Evolutionary conservation across 2,888 invertebrate species (phyloP).

Genomic region (Melanargia galathea): DNA sequence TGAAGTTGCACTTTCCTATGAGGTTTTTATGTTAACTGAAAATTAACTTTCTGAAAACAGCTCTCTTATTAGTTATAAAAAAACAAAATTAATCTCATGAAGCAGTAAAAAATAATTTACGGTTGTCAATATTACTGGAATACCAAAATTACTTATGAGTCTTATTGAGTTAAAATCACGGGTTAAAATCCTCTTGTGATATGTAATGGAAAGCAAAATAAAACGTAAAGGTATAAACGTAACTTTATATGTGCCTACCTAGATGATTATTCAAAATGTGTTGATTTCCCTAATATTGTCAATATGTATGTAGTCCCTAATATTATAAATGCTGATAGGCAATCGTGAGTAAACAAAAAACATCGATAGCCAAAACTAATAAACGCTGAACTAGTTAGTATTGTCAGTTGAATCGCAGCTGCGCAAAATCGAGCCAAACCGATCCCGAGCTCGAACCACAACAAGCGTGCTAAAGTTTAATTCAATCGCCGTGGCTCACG

Average conservation of each 20-base stretch:
- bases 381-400: constrained; percentile 73
- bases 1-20: too few relatives aligned
- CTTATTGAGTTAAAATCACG: too few relatives aligned
- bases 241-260: neutral
- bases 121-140: too few relatives aligned
- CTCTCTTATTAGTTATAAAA: too few relatives aligned
- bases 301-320: too few relatives aligned
- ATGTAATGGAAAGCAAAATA: neutral
- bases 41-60: too few relatives aligned
- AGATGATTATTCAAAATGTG: neutral
- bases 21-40: too few relatives aligned
- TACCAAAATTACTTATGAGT: too few relatives aligned
- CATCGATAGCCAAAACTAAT: constrained; percentile 63
- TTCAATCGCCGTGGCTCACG: constrained; percentile 66
- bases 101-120: too few relatives aligned
- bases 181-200: too few relatives aligned
- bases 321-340: neutral
- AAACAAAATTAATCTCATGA: too few relatives aligned
- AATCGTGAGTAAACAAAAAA: constrained; percentile 41
- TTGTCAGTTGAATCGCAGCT: constrained; percentile 77
- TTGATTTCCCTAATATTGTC: neutral
- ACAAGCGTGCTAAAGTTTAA: constrained; percentile 80
- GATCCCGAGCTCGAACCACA: constrained; percentile 75
- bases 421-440: constrained; percentile 74
- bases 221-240: too few relatives aligned